Conservation (phyloP, 2,888 invertebrate genomes). For the Sinelater perroti region DNA sequence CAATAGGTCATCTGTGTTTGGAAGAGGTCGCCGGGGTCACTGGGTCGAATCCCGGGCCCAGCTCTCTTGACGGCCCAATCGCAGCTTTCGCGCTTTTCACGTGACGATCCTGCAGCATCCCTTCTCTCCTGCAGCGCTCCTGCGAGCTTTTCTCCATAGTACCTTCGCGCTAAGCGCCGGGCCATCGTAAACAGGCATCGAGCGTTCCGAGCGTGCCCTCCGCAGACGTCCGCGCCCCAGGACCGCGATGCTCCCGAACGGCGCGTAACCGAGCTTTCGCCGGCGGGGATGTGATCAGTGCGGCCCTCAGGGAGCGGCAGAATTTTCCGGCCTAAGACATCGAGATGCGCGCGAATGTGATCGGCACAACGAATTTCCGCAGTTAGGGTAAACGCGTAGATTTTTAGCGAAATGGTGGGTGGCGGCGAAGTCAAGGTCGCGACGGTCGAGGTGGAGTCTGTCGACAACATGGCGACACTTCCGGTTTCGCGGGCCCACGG, state of each 20-base stretch:
- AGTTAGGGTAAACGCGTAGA: slow-evolving; percentile 20
- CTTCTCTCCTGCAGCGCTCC: slow-evolving; percentile 51
- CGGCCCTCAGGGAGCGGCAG: slow-evolving; percentile 3
- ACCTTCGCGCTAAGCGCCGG: slow-evolving; percentile 42
- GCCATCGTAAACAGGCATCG: slow-evolving; percentile 39
- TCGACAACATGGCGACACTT: slow-evolving; percentile 89
- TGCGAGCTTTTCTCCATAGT: slow-evolving; percentile 45
- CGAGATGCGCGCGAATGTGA: slow-evolving; percentile 38
- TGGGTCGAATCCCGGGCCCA: slow-evolving; percentile 61
- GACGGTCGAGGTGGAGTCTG: slow-evolving; percentile 86
- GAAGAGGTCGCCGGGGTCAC: slow-evolving; percentile 61
- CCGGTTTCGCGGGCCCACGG: slow-evolving; percentile 80
- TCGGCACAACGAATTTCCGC: slow-evolving; percentile 35
- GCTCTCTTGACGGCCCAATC: slow-evolving; percentile 54
- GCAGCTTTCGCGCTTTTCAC: slow-evolving; percentile 51
- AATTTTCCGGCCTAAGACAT: slow-evolving; percentile 40
- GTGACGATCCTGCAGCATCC: slow-evolving; percentile 59
- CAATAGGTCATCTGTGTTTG: slow-evolving; percentile 38
- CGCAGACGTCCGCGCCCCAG: slow-evolving; percentile 25
- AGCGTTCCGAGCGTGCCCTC: slow-evolving; percentile 2
- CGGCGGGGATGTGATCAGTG: slow-evolving; percentile 11
- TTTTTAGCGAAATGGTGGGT: slow-evolving; percentile 65
- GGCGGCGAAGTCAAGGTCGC: slow-evolving; percentile 87
- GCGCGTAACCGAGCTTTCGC: neutral
- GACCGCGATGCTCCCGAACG: too few relatives aligned